These are phyloP conservation scores for Coluber constrictor DNA, from an alignment of 2,797 vertebrate genomes.

Conservation along the genomic window DNA sequence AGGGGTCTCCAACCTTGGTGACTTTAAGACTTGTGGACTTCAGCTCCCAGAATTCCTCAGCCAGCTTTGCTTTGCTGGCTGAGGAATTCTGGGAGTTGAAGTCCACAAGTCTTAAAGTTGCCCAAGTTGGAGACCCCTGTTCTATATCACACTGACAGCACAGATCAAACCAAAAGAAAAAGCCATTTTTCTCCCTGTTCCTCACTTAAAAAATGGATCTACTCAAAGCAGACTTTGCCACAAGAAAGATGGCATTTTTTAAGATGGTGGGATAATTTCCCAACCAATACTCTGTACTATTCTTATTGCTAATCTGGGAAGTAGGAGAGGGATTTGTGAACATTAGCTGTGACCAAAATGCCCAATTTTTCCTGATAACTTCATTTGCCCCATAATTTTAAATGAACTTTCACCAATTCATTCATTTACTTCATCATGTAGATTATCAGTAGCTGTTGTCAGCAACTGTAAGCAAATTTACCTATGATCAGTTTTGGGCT, in stretches of 20 bases:
- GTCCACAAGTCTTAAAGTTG: too few relatives aligned
- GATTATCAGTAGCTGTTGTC: background rate
- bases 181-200: background rate
- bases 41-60: too few relatives aligned
- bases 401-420: slow-evolving; percentile 36
- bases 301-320: background rate
- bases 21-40: too few relatives aligned
- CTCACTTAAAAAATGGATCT: accelerated
- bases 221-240: background rate
- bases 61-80: too few relatives aligned
- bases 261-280: background rate
- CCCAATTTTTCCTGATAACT: slow-evolving; percentile 48
- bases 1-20: too few relatives aligned
- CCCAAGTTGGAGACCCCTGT: too few relatives aligned
- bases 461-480: background rate
- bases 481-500: background rate
- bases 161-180: background rate
- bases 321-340: slow-evolving; percentile 38
- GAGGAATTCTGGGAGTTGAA: too few relatives aligned
- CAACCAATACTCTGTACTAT: background rate
- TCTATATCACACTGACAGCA: background rate
- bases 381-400: slow-evolving; percentile 43
- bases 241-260: background rate
- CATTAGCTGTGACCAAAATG: slow-evolving; percentile 44
- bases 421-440: slow-evolving; percentile 42